Base-by-base conservation (phyloP, 2,113 vertebrate species). In the Prunella himalayana region DNA sequence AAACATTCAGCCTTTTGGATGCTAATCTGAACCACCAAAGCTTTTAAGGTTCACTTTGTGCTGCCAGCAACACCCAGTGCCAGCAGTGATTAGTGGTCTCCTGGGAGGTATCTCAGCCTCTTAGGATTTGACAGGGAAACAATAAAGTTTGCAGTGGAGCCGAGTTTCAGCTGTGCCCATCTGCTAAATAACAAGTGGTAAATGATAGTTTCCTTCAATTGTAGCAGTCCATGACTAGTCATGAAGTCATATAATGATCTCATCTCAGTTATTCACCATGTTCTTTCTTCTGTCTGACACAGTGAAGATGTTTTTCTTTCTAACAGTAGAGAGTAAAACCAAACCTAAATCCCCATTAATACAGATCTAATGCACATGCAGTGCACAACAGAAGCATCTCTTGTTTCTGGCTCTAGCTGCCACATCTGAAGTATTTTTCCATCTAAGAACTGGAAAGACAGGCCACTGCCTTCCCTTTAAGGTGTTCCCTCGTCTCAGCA, bases 131-230 rank as follows among this genome's bases (percentile, higher is more conserved):
- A 94, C 93, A 87, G 88, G 47, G 70, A 93, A 91, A 93, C 93
- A 95, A 96, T 65, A 35, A 95, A 86, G 91, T 47, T 66, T 91
- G 28, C 81, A 82, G 42, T 44, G 28, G 65, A 86, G 73, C 83
- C 0, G 28, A 65, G 89, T 94, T 95, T 97, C 93, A 94, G 60
- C 66, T 92, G 75, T 91, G 82, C 78, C 75, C 24, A 5, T 85
- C 93, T 97, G 91, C 91, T 95, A 94, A 97, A 90, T 85, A 76
- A 71, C 78, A 89, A 77, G 73, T 82, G 86, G 81, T 69, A 94
- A 95, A 85, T 21, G 75, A 57, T 50, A 89, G 78, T 89, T 97
- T 93, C 96, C 95, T 93, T 95, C 96, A 95, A 86, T 80, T 92
- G 93, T 80, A 59, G 90, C 66, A 83, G 71, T 41, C 42, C 2